These are phyloP conservation scores for Sinotaia quadrata DNA, from an alignment of 2,888 invertebrate genomes.

Conservation along the genomic window DNA sequence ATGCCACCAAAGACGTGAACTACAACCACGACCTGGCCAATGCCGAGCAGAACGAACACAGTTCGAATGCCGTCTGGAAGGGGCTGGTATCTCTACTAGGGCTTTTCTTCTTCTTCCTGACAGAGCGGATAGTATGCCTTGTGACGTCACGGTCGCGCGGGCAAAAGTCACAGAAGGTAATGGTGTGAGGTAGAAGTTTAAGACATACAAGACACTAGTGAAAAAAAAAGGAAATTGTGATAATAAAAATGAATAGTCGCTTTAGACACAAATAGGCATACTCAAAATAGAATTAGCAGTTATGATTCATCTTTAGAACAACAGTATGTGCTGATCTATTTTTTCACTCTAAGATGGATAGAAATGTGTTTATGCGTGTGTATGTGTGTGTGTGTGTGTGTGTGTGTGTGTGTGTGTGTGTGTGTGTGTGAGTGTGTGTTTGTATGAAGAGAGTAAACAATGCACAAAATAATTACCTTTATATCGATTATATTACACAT, in stretches of 20 bases:
- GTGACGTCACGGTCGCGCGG: slow-evolving; percentile 42
- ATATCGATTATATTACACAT: background rate
- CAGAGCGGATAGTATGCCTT: slow-evolving; percentile 77
- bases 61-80: slow-evolving; percentile 73
- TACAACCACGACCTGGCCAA: no score
- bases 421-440: slow-evolving; percentile 9
- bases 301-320: no score
- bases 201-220: no score
- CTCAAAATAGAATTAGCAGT: no score
- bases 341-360: no score
- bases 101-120: slow-evolving; percentile 90
- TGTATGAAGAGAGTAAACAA: background rate
- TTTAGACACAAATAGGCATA: no score
- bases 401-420: slow-evolving; percentile 4
- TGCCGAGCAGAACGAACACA: slow-evolving; percentile 48
- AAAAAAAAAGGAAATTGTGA: no score
- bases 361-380: background rate
- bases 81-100: slow-evolving; percentile 87
- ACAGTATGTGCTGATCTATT: no score
- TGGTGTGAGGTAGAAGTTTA: background rate
- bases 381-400: slow-evolving; percentile 4
- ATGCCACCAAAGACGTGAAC: no score
- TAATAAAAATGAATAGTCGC: no score
- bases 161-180: slow-evolving; percentile 9
- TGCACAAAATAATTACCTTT: background rate